Base-by-base conservation (phyloP, 2,797 vertebrate species). In the Manis javanica region DNA sequence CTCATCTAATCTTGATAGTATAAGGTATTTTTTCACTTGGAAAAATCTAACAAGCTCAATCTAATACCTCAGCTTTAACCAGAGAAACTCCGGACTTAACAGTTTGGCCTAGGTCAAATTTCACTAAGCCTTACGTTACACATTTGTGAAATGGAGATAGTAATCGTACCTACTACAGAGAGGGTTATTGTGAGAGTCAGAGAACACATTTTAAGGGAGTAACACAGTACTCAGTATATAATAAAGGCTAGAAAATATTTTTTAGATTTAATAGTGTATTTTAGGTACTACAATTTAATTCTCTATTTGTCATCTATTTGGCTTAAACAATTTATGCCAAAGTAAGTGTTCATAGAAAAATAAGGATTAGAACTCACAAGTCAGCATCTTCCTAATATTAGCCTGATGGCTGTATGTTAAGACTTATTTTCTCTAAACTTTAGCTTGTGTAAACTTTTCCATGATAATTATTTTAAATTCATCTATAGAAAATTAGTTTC, bases 41-140 rank as follows among this genome's bases (percentile, higher is more conserved):
- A 94, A 69, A 46, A 94, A 74, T 68, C 55, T 37, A 92, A 87
- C 64, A 78, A 90, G 31, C 29, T 83, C 81, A 92, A n/a, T 87
- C 59, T 39, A 87, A 46, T 34, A 87, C 59, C n/a, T 92, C 31
- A 92, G 13, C 34, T 57, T 92, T 37, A 87, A 19, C 34, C 71
- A 74, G 37, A 87, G 21, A 7, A 85, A 92, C 34, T 78, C 61
- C n/a, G 37, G 24, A 53, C 34, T 83, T 68, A 77, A 53, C 23
- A 79, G 46, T 79, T 8, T 72, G 66, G 74, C 19, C 12, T 68
- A 78, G 2, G 2, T 84, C 42, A 94, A 95, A 94, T 5, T 57
- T 84, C 55, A 51, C 42, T 55, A 87, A 72, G n/a, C 19, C 57
- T 92, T 64, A 57, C 24, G 37, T 64, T 63, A 13, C 46, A 87